Base-by-base conservation (phyloP, 2,113 vertebrate genomes). In the Plotosus lineatus region DNA sequence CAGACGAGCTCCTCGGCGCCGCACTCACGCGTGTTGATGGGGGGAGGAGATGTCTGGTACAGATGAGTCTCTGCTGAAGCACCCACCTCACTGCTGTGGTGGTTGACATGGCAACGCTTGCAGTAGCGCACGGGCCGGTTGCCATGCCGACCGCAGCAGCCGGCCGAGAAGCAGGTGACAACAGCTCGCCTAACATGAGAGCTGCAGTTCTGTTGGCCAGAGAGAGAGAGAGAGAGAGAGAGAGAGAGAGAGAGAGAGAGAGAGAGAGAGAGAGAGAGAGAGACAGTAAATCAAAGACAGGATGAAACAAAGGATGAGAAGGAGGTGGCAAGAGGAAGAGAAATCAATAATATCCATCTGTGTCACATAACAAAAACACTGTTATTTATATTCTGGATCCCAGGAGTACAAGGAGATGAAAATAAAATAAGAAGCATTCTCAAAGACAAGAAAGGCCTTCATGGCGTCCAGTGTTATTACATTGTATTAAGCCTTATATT, bases 61-160 rank as follows among this genome's bases (percentile, higher is more conserved):
- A 99, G 95, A 89, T 99, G 98, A 0, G 96, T 97, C 89, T 99
- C 98, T 0, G 96, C 92, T 73, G 93, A 92, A 83, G 93, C 94
- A 85, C 96, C 97, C 83, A 98, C 95, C 87, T 99, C 97, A 0
- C 91, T 98, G 90, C 95, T 98, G 89, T 99, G 98, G 86, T 99
- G 97, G 90, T 98, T 99, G 3, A 97, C 98, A 92, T 99, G 98
- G 90, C 98, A 99, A 86, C 97, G 93, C 85, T 96, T 97, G 93
- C 98, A 99, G 83, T 99, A 99, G 85, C 98, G 96, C 88, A 99
- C 98, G 0, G 97, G 98, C 86, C 96, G 90, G 92, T 99, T 99
- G 85, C 98, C 98, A 63, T 99, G 97, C 79, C 96, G 96, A 89
- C 95, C 97, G 1, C 98, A 99, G 94, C 98, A 99, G 86, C 97